These are phyloP conservation scores for Cynodonichthys magdalenae DNA, from an alignment of 2,797 vertebrate species.

Conservation along the genomic window DNA sequence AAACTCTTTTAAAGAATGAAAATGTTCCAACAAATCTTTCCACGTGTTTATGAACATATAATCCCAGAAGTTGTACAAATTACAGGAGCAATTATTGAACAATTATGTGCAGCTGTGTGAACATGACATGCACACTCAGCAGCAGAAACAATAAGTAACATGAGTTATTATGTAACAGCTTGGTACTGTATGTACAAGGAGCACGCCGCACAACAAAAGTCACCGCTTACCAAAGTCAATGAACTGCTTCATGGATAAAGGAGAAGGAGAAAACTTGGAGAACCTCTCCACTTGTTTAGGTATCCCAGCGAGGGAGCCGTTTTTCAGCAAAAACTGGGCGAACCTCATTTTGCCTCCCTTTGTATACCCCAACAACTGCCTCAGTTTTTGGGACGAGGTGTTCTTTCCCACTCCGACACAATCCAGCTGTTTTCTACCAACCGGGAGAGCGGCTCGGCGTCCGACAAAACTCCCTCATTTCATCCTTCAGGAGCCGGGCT, in stretches of 20 bases:
- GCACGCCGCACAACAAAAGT: neutral
- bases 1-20: neutral
- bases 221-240: constrained; percentile 92
- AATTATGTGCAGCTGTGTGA: neutral
- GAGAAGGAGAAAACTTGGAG: constrained; percentile 93
- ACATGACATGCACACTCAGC: neutral
- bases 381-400: constrained; percentile 16
- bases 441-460: constrained; percentile 5
- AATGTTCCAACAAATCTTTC: no score
- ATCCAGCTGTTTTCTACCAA: constrained; percentile 32
- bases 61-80: neutral
- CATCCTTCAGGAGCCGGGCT: neutral
- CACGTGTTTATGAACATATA: no score
- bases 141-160: constrained; percentile 20
- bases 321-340: constrained; percentile 81
- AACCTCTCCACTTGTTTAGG: constrained; percentile 91
- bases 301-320: constrained; percentile 71
- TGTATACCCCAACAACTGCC: constrained; percentile 14
- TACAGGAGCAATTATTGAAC: neutral
- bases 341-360: constrained; percentile 80
- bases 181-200: neutral
- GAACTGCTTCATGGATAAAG: constrained; percentile 96
- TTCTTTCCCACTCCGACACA: constrained; percentile 32
- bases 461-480: neutral
- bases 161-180: constrained; percentile 10